Base-by-base conservation (phyloP, 2,888 invertebrate genomes). In the Calliopum simillimum region DNA sequence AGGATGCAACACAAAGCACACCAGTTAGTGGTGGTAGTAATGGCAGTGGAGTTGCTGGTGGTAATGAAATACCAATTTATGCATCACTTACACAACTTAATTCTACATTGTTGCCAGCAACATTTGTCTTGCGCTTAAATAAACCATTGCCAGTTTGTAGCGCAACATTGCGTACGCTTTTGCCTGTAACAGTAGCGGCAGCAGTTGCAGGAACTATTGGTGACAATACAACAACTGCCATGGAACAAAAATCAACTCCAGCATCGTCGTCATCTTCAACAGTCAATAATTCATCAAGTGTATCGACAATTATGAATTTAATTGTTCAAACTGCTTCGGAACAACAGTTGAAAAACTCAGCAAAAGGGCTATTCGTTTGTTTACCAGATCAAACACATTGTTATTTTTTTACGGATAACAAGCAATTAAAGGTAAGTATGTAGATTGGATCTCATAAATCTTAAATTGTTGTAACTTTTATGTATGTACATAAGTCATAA, bases 301-400 rank as follows among this genome's bases (percentile, higher is more conserved):
- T 74, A 2, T 61, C 74, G 0, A 78, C 79, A 3, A 78, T 82
- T n/a, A 80, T 85, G 77, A 82, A 92, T 76, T 87, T 97, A 8
- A 93, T 97, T 67, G 91, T 94, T 2, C 92, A 93, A 75, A 92
- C 93, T 76, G 89, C 92, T 0, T 94, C 95, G 72, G 91, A 91
- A 76, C 93, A 92, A 71, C 90, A 92, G 76, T 88, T 93, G 79
- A 90, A 92, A 79, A 91, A 91, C 79, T 90, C 91, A 67, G 91
- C 91, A 79, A 94, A 92, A 81, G 96, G 95, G 69, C 88, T 97
- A 16, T 95, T 93, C 89, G 96, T 97, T 82, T 93, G 92, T 70
- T 87, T 98, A 59, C 96, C 97, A 0, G 97, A 97, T 83, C 97
- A 98, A 84, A 93, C 92, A 70, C 98, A 98, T 83, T 96, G 96